A percentile compares a stretch with the other conserved stretches of the same genome.
Conservation (phyloP, 2,113 vertebrate species). For the Uria lomvia region DNA sequence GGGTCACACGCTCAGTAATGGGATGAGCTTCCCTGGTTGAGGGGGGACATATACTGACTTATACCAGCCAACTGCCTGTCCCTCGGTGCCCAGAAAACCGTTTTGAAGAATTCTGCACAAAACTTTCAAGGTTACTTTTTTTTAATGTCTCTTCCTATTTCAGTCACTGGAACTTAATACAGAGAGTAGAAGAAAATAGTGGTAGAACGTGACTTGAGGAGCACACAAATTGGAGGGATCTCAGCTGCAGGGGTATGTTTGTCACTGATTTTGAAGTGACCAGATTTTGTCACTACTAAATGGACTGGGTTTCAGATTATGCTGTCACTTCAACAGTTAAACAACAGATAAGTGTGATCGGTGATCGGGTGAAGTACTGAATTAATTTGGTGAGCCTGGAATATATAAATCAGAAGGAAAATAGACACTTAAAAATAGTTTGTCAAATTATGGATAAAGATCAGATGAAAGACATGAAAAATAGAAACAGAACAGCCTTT, state of each 20-base stretch:
- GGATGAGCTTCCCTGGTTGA: background rate
- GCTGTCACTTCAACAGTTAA: background rate
- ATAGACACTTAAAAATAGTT: constrained; percentile 52
- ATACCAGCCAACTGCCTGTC: background rate
- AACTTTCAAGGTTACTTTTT: background rate
- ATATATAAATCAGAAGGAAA: constrained; percentile 33
- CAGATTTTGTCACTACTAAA: background rate
- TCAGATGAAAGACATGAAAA: constrained; percentile 53
- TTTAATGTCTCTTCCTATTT: background rate
- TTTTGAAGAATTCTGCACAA: background rate
- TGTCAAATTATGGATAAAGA: constrained; percentile 41
- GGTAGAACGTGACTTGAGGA: background rate
- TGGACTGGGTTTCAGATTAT: rapidly evolving
- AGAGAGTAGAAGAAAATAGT: background rate
- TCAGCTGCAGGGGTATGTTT: background rate
- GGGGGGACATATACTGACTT: rapidly evolving
- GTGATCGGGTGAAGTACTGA: background rate
- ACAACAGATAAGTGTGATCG: background rate
- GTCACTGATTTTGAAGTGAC: background rate
- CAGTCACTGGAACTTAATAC: background rate
- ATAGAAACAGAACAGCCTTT: constrained; percentile 53
- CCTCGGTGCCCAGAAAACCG: rapidly evolving
- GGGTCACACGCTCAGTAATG: background rate
- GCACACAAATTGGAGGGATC: background rate
- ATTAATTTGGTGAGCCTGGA: constrained; percentile 2